Conservation (phyloP, 2,888 invertebrate genomes). For the Drosophila macrospina region DNA sequence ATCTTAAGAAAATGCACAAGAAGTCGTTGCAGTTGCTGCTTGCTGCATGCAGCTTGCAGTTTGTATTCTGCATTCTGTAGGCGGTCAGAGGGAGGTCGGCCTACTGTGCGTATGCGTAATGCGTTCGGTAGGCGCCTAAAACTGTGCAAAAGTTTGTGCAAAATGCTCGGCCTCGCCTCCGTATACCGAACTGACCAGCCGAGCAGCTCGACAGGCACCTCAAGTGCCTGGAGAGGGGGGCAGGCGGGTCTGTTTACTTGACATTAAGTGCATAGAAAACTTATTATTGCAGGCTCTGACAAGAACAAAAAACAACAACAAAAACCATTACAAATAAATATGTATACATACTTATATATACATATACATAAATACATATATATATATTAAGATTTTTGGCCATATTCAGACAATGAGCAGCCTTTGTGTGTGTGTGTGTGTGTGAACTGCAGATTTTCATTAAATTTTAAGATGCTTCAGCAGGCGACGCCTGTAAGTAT, state of each 20-base stretch:
- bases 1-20: conserved; percentile 78
- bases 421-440: conserved; percentile 29
- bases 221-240: conserved; percentile 25
- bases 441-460: conserved; percentile 71
- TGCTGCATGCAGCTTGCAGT: conserved; percentile 38
- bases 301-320: conserved; percentile 71
- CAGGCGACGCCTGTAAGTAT: conserved; percentile 57
- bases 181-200: conserved; percentile 48
- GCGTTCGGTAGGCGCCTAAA: conserved; percentile 57
- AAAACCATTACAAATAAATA: conserved; percentile 32
- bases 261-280: conserved; percentile 79
- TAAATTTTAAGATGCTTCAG: conserved; percentile 78
- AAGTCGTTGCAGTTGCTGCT: conserved; percentile 61
- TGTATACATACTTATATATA: conserved; percentile 31
- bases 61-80: conserved; percentile 28
- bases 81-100: conserved; percentile 17
- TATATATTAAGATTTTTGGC: conserved; percentile 57
- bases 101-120: conserved; percentile 72
- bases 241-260: conserved; percentile 73
- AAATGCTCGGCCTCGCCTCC: conserved; percentile 12
- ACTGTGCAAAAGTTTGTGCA: conserved; percentile 68
- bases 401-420: conserved; percentile 61
- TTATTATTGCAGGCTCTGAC: conserved; percentile 80
- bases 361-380: conserved; percentile 34
- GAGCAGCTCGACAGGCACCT: conserved; percentile 52